These are phyloP conservation scores for Ceratotherium simum DNA, from an alignment of 2,113 vertebrate genomes.

Conservation along the genomic window DNA sequence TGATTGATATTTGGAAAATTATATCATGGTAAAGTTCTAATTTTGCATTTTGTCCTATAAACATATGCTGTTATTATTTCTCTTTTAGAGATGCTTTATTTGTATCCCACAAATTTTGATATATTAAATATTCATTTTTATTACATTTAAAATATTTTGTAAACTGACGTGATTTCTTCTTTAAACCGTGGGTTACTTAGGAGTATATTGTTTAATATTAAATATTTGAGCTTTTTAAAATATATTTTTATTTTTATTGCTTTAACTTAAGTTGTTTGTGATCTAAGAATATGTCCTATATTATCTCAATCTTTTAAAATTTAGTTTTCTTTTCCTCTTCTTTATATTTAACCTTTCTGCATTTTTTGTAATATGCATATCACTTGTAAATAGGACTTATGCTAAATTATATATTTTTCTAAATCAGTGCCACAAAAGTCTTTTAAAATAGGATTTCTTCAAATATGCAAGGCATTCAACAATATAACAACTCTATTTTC, in stretches of 20 bases:
- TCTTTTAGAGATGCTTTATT: not conserved
- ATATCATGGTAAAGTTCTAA: not conserved
- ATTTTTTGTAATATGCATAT: not conserved
- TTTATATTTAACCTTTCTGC: not conserved
- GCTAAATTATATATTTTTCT: not conserved
- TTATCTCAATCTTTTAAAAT: not conserved
- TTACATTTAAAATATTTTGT: not conserved
- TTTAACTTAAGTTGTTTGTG: not conserved
- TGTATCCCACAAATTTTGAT: not conserved
- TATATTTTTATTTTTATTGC: not conserved
- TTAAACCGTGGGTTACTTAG: not conserved
- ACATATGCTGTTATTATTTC: not conserved
- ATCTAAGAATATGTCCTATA: not conserved
- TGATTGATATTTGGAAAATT: not conserved
- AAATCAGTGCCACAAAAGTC: not conserved
- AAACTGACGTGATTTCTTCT: not conserved
- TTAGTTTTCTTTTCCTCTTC: not conserved
- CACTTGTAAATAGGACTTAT: not conserved
- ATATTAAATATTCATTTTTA: not conserved
- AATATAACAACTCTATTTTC: not conserved
- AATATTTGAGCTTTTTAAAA: not conserved
- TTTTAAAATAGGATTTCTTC: not conserved
- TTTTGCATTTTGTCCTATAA: not conserved
- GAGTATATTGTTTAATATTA: not conserved
- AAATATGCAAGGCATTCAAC: not conserved